phyloP scores from a whole-genome alignment of 2,113 vertebrate genomes.

The Pipra filicauda region DNA sequence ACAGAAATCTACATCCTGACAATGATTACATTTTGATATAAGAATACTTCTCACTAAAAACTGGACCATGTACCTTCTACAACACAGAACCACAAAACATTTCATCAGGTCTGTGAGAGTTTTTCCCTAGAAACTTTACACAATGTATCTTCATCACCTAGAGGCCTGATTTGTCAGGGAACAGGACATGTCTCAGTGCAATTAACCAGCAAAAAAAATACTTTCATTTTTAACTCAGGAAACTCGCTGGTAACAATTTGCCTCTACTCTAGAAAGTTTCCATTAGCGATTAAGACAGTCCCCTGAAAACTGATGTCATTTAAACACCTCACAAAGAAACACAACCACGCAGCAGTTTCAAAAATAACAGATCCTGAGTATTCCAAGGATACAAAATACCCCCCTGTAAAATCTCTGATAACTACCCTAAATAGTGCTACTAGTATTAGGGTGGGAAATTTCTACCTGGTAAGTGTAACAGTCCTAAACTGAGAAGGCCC shows the following conservation, averaged over 20 bases:
- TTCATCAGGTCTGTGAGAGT: neutral
- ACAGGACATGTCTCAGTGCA: neutral
- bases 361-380: neutral
- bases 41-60: neutral
- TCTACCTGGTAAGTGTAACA: neutral
- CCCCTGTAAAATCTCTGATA: neutral
- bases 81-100: neutral
- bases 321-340: neutral
- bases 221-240: neutral
- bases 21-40: neutral
- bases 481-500: neutral
- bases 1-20: neutral
- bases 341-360: accelerated
- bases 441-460: neutral
- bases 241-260: neutral
- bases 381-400: neutral
- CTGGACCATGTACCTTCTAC: neutral
- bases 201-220: neutral
- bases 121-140: neutral
- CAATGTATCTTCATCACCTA: accelerated
- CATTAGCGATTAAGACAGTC: neutral
- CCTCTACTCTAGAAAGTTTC: neutral
- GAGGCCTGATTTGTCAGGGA: neutral
- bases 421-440: neutral
- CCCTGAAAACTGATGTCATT: neutral